Base-by-base conservation (phyloP, 2,113 vertebrate genomes). In the Sciurus niger region DNA sequence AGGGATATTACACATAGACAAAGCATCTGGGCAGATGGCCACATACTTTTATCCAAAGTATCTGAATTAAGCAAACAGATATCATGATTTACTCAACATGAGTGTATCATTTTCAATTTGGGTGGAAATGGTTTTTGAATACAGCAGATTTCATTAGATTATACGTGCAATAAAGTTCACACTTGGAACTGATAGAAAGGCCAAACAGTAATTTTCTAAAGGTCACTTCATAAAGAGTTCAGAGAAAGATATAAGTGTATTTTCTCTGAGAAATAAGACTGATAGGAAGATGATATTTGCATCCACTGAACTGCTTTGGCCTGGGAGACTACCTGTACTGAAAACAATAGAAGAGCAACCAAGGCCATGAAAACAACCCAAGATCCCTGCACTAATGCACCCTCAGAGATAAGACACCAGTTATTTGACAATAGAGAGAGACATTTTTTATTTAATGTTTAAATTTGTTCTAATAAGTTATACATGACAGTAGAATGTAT, bases 151-250 rank as follows among this genome's bases (percentile, higher is more conserved):
- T 18, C 12, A 60, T 84, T 40, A 84, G 43, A 93, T 11, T 74
- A 20, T 72, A 85, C 78, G 68, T 84, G 37, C n/a, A 92, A 17
- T 78, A 9, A 58, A 72, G 6, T 60, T 77, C 82, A 60, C 32
- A 94, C 58, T 77, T 92, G 34, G 34, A 53, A 90, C 30, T 78
- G 72, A 92, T 1, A 79, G 51, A 73, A 94, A 93, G 40, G 82
- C 12, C 78, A 97, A 93, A 92, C 8, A 14, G 11, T 73, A 73
- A 95, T 95, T 94, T 92, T 96, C 53, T 84, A 67, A 87, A 78
- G 53, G 58, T 37, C 20, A 58, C n/a, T 90, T 89, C 46, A 77
- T 84, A 74, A n/a, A 14, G 28, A 68, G 8, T 94, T 84, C 70
- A 95, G 25, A 88, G 24, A 46, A 88, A 89, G 14, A 10, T 76